Conservation (phyloP, 2,113 vertebrate species). For the Brienomyrus brachyistius region DNA sequence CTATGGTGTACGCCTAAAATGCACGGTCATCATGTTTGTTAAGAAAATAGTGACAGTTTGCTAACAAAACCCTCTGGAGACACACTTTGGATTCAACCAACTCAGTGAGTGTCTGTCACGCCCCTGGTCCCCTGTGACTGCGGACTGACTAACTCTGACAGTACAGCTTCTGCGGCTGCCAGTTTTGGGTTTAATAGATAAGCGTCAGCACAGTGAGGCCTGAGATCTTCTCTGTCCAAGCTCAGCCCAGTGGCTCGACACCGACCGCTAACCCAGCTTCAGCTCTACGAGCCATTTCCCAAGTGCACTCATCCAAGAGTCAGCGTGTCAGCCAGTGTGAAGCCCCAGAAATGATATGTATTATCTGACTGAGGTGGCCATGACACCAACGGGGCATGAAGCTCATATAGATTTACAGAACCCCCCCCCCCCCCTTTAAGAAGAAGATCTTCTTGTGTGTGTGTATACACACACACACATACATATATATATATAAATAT, state of each 20-base stretch:
- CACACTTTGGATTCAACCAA: neutral
- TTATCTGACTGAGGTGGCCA: neutral
- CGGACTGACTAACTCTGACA: neutral
- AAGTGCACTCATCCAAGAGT: neutral
- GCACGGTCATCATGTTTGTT: neutral
- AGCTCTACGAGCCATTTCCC: neutral
- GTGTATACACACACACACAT: neutral
- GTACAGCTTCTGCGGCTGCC: neutral
- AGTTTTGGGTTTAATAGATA: neutral
- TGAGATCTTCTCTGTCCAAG: neutral
- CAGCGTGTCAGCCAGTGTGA: neutral
- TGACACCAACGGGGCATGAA: neutral
- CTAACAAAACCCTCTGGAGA: neutral
- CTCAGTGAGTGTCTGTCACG: neutral
- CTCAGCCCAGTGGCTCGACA: neutral
- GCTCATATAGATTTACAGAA: neutral
- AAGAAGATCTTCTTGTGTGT: neutral
- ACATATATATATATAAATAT: neutral
- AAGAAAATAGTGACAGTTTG: neutral
- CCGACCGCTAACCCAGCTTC: neutral
- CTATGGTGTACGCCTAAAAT: neutral
- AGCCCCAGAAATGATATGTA: neutral
- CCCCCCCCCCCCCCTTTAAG: neutral
- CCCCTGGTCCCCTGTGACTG: neutral
- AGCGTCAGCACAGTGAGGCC: neutral